A percentile compares a stretch with the other conserved stretches of the same genome.
These are phyloP conservation scores for Albula glossodonta DNA, from an alignment of 2,113 vertebrate species.

Conservation along the genomic window DNA sequence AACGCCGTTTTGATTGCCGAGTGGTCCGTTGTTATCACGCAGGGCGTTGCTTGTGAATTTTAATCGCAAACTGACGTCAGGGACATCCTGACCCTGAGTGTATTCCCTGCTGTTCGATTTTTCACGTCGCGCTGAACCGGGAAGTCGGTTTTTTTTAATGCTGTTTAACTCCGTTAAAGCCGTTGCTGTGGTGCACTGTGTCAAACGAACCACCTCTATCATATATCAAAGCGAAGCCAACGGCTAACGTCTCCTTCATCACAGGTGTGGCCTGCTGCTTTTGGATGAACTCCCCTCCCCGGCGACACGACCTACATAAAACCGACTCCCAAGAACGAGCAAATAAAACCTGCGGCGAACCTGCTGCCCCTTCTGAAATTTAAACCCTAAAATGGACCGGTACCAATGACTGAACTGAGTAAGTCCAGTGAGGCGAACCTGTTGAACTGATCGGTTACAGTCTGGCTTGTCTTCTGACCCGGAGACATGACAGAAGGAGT, in stretches of 20 bases:
- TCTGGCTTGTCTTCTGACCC: background rate
- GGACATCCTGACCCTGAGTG: slow-evolving; percentile 22
- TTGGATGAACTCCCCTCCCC: background rate
- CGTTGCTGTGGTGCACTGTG: background rate
- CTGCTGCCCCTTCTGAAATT: background rate
- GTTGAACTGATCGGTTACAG: background rate
- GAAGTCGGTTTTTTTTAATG: background rate
- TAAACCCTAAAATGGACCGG: background rate
- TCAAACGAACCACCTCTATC: background rate
- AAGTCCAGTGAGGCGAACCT: background rate
- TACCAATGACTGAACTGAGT: background rate
- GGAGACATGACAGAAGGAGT: background rate
- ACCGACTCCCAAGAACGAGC: background rate
- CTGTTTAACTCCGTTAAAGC: background rate
- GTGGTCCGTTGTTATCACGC: no score
- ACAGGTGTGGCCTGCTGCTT: background rate
- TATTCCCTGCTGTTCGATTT: background rate
- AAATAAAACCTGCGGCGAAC: background rate
- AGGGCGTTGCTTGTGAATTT: no score
- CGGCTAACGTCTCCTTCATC: background rate
- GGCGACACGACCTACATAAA: background rate
- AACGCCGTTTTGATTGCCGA: no score
- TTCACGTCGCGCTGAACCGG: background rate
- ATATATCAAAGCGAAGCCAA: background rate
- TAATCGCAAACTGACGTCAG: background rate